Conservation (phyloP, 2,113 vertebrate species). For the Petaurus breviceps region DNA sequence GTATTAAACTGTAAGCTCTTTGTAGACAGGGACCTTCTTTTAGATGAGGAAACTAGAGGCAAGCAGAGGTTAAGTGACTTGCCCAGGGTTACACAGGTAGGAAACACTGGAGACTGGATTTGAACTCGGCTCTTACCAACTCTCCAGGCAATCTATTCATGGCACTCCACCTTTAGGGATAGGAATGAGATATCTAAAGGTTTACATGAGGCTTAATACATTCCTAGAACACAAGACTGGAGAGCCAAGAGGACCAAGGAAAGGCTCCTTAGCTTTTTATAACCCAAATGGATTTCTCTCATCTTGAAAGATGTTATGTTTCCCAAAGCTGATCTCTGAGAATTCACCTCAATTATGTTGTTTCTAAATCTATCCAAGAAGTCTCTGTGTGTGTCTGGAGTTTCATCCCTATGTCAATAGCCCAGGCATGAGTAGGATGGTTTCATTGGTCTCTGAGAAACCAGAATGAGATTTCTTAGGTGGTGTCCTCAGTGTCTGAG, state of each 20-base stretch:
- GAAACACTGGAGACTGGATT: background rate
- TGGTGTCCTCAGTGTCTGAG: background rate
- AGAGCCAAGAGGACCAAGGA: slow-evolving; percentile 15
- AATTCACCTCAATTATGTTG: background rate
- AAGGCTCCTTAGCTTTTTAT: background rate
- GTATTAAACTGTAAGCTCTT: background rate
- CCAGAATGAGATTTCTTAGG: background rate
- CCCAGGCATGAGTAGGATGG: background rate
- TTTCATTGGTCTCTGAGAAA: background rate
- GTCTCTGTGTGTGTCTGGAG: background rate
- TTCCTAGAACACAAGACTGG: background rate
- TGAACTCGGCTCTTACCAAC: background rate
- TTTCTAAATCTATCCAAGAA: background rate
- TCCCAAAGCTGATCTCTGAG: background rate
- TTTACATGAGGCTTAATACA: background rate
- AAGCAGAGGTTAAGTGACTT: background rate
- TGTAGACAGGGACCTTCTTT: background rate
- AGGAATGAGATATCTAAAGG: background rate
- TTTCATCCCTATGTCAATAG: background rate
- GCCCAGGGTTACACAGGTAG: background rate
- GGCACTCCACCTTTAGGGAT: background rate
- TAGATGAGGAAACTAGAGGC: background rate
- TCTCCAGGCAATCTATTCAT: background rate
- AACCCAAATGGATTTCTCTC: slow-evolving; percentile 18
- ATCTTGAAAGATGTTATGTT: background rate